A percentile compares a stretch with the other conserved stretches of the same genome.
Conservation (phyloP, 2,113 vertebrate genomes). For the Penelope pileata region DNA sequence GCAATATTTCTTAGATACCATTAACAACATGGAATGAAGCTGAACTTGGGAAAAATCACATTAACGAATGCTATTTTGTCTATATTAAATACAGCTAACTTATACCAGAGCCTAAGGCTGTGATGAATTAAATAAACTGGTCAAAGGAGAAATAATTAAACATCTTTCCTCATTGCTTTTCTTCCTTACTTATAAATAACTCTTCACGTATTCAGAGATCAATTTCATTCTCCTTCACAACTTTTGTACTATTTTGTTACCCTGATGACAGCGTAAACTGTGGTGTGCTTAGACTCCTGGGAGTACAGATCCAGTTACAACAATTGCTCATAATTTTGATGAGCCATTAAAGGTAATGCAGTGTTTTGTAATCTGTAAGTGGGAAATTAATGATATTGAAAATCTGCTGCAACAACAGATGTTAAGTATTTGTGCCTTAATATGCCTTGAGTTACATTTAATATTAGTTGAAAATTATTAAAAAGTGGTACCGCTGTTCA, state of each 20-base stretch:
- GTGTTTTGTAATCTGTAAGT: conserved; percentile 7
- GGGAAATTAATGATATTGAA: conserved; percentile 20
- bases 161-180: background rate
- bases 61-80: background rate
- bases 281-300: background rate
- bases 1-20: background rate
- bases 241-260: background rate
- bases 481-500: background rate
- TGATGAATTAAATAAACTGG: background rate
- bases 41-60: background rate
- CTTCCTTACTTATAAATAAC: background rate
- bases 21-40: background rate
- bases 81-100: background rate
- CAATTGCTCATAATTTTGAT: conserved; percentile 5
- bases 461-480: background rate
- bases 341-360: conserved; percentile 9
- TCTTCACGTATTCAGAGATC: background rate
- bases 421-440: background rate
- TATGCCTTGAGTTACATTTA: background rate
- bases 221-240: background rate
- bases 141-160: background rate
- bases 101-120: background rate
- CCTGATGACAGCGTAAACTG: background rate
- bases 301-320: background rate
- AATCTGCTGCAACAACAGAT: conserved; percentile 17